phyloP scores from a whole-genome alignment of 2,797 vertebrate genomes.

The Cuculus canorus region DNA sequence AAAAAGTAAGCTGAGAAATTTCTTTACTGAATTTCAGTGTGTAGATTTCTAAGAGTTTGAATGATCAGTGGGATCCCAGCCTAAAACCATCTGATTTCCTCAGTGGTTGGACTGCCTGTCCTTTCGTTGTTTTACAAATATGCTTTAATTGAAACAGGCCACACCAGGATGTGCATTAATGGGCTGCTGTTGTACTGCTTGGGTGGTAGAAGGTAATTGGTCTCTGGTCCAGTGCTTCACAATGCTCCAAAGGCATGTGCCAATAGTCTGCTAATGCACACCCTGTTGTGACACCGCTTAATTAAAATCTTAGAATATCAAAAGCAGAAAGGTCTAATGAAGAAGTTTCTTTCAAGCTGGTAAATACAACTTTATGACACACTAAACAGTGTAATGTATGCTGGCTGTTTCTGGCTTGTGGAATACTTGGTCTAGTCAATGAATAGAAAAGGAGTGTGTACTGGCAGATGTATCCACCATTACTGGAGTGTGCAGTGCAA shows the following conservation, averaged over 20 bases:
- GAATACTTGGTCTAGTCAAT: neutral
- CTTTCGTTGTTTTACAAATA: constrained; percentile 30
- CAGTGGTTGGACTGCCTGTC: neutral
- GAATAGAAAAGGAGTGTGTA: neutral
- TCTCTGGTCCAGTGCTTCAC: constrained; percentile 60
- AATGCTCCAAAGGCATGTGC: constrained; percentile 45
- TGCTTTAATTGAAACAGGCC: constrained; percentile 54
- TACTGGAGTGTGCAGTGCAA: neutral
- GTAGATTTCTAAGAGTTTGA: neutral
- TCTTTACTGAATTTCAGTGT: constrained; percentile 29
- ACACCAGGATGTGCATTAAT: constrained; percentile 50
- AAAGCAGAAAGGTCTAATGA: constrained; percentile 22
- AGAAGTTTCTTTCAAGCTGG: constrained; percentile 27
- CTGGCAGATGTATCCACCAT: neutral
- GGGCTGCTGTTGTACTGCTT: constrained; percentile 34
- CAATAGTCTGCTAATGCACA: constrained; percentile 30
- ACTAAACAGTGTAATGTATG: neutral
- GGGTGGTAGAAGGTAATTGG: constrained; percentile 66
- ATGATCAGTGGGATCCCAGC: constrained; percentile 14
- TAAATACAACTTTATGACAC: neutral
- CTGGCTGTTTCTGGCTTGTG: neutral
- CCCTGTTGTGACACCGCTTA: constrained; percentile 67
- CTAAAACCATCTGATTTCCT: constrained; percentile 29
- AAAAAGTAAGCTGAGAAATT: constrained; percentile 13
- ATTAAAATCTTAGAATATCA: constrained; percentile 60